Percentiles rank a stretch among this genome's conserved stretches.
Conservation (phyloP, 2,888 invertebrate species). For the Tipula lateralis region DNA sequence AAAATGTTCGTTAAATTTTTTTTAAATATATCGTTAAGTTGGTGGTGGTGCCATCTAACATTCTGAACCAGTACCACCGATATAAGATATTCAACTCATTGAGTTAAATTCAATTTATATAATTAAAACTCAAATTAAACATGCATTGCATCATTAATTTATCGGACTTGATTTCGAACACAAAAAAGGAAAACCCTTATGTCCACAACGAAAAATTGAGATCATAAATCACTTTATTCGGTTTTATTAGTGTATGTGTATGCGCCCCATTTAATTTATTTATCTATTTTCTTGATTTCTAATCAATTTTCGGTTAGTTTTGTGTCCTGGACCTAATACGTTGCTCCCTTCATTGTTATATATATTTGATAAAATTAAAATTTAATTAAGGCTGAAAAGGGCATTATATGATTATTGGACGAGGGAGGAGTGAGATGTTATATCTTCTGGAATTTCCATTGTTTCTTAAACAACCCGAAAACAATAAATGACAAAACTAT, state of each 20-base stretch:
- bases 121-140: not conserved
- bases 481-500: conserved; percentile 5
- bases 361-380: not conserved
- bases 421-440: not conserved
- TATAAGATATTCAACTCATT: no score
- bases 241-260: no score
- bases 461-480: not conserved
- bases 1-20: no score
- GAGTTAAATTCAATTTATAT: not conserved
- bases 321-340: not conserved
- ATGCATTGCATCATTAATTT: not conserved
- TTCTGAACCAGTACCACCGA: no score
- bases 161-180: not conserved
- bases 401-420: not conserved
- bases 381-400: not conserved
- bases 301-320: not conserved
- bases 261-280: conserved; percentile 3
- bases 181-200: not conserved
- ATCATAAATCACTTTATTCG: not conserved
- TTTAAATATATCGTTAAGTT: no score
- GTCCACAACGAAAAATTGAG: not conserved
- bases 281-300: not conserved
- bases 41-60: no score
- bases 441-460: not conserved
- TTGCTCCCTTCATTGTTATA: not conserved